phyloP scores from a whole-genome alignment of 2,888 invertebrate species.

The Lepidochitona cinerea region DNA sequence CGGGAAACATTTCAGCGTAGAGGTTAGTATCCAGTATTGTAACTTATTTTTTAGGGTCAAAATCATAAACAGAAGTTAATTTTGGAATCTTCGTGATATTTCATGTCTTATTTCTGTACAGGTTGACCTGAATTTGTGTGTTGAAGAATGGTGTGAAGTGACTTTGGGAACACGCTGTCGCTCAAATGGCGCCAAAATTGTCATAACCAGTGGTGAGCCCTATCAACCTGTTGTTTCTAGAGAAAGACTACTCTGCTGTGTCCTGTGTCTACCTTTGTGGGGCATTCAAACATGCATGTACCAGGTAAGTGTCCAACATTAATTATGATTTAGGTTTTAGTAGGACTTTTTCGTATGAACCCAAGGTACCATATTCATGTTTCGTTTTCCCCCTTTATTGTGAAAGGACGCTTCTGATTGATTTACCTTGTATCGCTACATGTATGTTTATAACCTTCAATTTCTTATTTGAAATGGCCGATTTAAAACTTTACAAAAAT shows the following conservation, averaged over 20 bases:
- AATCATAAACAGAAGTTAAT: neutral
- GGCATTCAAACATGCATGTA: conserved; percentile 37
- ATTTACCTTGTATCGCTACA: too few species aligned
- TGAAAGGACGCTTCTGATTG: too few species aligned
- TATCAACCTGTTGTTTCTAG: neutral
- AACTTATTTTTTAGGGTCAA: neutral
- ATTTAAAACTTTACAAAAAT: too few species aligned
- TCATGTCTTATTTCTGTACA: too few species aligned
- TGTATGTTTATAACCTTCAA: too few species aligned
- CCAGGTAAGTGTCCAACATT: conserved; percentile 39
- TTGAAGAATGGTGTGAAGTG: conserved; percentile 47
- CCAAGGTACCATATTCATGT: too few species aligned
- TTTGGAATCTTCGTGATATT: neutral
- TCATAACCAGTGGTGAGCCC: conserved; percentile 50
- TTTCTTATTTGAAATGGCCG: too few species aligned
- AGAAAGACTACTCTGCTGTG: conserved; percentile 40
- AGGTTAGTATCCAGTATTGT: too few species aligned
- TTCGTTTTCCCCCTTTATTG: too few species aligned
- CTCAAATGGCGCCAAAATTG: conserved; percentile 48
- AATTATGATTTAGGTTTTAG: too few species aligned
- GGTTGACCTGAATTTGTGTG: conserved; percentile 47
- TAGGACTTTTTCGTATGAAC: too few species aligned
- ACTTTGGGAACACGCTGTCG: conserved; percentile 42
- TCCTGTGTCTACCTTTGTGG: conserved; percentile 45
- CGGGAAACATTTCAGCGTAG: too few species aligned